Evolutionary conservation across 92 coral and sea anemone species (phyloP).

Genomic region (Paragorgia papillata): DNA sequence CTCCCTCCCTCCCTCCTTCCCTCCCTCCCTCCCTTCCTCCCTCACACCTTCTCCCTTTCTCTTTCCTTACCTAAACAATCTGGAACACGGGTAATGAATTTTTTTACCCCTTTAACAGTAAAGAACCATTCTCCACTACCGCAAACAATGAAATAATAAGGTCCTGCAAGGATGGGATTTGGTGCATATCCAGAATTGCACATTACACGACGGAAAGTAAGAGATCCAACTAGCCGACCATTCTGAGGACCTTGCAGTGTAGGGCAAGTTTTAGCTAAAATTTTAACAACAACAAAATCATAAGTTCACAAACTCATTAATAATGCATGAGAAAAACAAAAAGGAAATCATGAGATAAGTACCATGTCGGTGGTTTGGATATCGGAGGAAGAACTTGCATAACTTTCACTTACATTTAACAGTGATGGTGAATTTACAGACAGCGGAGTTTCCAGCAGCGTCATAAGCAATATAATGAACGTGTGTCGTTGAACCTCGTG

Average conservation of each 20-base stretch:
- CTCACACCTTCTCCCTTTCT: conserved; percentile 15
- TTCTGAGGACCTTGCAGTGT: conserved; percentile 55
- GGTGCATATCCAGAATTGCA: conserved; percentile 65
- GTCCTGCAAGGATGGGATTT: conserved; percentile 71
- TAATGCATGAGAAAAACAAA: no score
- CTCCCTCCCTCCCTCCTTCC: neutral
- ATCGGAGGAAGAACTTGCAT: no score
- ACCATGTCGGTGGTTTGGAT: no score
- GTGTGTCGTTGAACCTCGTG: conserved; percentile 65
- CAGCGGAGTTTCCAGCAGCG: conserved; percentile 76
- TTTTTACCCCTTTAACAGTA: neutral
- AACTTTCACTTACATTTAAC: conserved; percentile 70
- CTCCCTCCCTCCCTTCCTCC: neutral
- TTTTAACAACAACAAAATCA: no score
- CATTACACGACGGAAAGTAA: neutral
- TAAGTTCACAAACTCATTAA: neutral
- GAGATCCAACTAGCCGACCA: conserved; percentile 26
- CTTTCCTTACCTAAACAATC: conserved; percentile 85
- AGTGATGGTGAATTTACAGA: conserved; percentile 74
- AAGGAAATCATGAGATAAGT: neutral
- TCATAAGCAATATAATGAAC: conserved; percentile 83
- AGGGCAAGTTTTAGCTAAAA: conserved; percentile 58
- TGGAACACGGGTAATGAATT: conserved; percentile 53
- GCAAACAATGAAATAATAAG: conserved; percentile 55
- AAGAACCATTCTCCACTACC: conserved; percentile 53